These are phyloP conservation scores for Phocoena sinus DNA, from an alignment of 2,113 vertebrate genomes.

Conservation along the genomic window DNA sequence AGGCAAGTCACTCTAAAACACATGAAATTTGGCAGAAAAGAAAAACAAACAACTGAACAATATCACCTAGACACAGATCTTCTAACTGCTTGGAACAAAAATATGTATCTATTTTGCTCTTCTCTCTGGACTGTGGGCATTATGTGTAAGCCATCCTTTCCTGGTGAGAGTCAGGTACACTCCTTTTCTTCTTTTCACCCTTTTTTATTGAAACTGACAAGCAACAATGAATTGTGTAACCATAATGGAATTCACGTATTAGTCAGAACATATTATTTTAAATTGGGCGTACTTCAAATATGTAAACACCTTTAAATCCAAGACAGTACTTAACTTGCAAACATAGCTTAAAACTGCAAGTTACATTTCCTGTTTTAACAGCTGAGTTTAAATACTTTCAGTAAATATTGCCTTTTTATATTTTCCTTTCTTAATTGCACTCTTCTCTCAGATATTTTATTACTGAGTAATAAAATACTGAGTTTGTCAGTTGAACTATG, in stretches of 20 bases:
- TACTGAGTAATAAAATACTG: slow-evolving; percentile 53
- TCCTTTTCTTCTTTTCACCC: neutral
- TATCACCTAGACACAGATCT: neutral
- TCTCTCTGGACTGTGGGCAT: neutral
- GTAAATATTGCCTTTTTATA: slow-evolving; percentile 74
- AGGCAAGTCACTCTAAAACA: neutral
- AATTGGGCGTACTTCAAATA: slow-evolving; percentile 71
- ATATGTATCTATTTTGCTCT: neutral
- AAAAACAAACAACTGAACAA: neutral
- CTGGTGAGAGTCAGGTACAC: neutral
- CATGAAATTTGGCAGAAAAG: neutral
- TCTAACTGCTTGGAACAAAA: neutral
- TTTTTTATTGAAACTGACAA: slow-evolving; percentile 60
- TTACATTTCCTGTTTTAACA: slow-evolving; percentile 78
- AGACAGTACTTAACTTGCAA: slow-evolving; percentile 67
- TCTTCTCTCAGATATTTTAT: slow-evolving; percentile 73
- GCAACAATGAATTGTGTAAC: slow-evolving; percentile 67
- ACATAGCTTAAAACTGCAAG: slow-evolving; percentile 69
- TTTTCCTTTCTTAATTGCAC: slow-evolving; percentile 75
- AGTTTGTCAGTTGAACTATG: neutral
- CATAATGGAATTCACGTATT: slow-evolving; percentile 68
- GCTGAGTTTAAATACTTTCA: slow-evolving; percentile 74
- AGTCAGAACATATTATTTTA: slow-evolving; percentile 70
- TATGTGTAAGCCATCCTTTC: neutral
- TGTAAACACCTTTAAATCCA: slow-evolving; percentile 73